These are phyloP conservation scores for Andrena flavipes DNA, from an alignment of 2,888 invertebrate genomes.

Conservation along the genomic window DNA sequence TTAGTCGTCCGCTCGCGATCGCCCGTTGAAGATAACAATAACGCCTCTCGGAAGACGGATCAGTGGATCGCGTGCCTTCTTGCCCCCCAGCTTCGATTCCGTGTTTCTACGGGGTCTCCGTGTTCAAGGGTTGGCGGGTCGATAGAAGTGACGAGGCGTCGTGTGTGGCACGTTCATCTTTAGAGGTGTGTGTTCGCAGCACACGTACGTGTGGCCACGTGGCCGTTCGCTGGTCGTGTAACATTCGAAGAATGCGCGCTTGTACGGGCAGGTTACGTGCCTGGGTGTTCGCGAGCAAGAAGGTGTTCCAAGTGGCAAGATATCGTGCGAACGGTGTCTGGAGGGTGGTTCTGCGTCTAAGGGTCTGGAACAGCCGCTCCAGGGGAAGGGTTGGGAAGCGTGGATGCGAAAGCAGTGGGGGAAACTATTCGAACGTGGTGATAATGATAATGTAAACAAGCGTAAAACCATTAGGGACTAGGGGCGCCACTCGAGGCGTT, in stretches of 20 bases:
- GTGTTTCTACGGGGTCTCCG: constrained; percentile 55
- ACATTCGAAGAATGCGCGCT: constrained; percentile 3
- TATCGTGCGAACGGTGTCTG: constrained; percentile 40
- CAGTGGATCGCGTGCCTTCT: constrained; percentile 82
- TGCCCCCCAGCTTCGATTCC: constrained; percentile 71
- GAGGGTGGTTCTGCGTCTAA: constrained; percentile 34
- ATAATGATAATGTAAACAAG: constrained; percentile 79
- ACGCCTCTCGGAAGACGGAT: constrained; percentile 83
- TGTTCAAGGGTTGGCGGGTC: constrained; percentile 55
- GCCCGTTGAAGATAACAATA: constrained; percentile 78
- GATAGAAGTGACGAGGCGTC: constrained; percentile 62
- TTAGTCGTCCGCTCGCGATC: constrained; percentile 77
- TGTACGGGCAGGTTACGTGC: constrained; percentile 14
- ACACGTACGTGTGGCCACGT: not conserved
- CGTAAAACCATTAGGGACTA: constrained; percentile 75
- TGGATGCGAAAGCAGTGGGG: constrained; percentile 19
- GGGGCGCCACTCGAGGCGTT: constrained; percentile 36
- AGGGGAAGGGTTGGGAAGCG: constrained; percentile 9
- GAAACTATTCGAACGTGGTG: constrained; percentile 68
- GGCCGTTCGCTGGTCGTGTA: not conserved
- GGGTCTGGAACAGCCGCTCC: constrained; percentile 37
- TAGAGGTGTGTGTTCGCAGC: not conserved
- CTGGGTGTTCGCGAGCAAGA: constrained; percentile 24
- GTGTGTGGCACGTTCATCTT: not conserved
- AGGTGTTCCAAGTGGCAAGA: constrained; percentile 30